These are phyloP conservation scores for Nymphicus hollandicus DNA, from an alignment of 2,113 vertebrate genomes.

Conservation along the genomic window DNA sequence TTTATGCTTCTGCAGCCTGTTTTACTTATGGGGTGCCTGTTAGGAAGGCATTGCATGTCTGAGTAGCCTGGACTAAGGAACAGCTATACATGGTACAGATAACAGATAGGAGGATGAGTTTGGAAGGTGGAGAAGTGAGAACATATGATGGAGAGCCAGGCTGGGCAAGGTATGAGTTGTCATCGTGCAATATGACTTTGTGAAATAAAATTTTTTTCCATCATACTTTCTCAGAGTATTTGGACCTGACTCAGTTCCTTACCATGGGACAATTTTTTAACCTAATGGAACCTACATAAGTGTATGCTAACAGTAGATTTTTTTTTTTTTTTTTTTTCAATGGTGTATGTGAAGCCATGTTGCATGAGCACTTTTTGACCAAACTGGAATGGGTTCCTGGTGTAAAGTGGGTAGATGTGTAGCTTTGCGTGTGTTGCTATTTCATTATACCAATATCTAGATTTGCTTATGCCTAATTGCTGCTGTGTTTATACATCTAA, in stretches of 20 bases:
- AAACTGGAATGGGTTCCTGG: conserved; percentile 26
- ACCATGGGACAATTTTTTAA: not conserved
- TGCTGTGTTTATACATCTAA: conserved; percentile 21
- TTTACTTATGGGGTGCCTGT: conserved; percentile 43
- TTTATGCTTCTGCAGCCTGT: conserved; percentile 59
- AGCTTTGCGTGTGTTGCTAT: conserved; percentile 19
- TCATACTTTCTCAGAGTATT: not conserved
- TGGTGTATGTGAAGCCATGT: not conserved
- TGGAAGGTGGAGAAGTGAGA: conserved; percentile 51
- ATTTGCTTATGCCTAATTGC: conserved; percentile 47
- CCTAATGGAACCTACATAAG: not conserved
- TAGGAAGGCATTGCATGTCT: conserved; percentile 60
- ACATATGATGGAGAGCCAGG: not conserved
- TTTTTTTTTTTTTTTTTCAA: not conserved
- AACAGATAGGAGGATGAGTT: conserved; percentile 51
- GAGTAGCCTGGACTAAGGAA: conserved; percentile 43
- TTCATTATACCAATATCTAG: conserved; percentile 21
- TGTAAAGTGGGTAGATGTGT: not conserved
- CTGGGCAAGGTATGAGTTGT: conserved; percentile 43
- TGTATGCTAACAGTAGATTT: not conserved
- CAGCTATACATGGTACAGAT: conserved; percentile 24
- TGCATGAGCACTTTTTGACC: conserved; percentile 45
- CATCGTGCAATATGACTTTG: not conserved
- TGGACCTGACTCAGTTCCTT: not conserved
- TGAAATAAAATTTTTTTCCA: not conserved